phyloP scores from a whole-genome alignment of 2,113 vertebrate species.

The Ameiurus melas region DNA sequence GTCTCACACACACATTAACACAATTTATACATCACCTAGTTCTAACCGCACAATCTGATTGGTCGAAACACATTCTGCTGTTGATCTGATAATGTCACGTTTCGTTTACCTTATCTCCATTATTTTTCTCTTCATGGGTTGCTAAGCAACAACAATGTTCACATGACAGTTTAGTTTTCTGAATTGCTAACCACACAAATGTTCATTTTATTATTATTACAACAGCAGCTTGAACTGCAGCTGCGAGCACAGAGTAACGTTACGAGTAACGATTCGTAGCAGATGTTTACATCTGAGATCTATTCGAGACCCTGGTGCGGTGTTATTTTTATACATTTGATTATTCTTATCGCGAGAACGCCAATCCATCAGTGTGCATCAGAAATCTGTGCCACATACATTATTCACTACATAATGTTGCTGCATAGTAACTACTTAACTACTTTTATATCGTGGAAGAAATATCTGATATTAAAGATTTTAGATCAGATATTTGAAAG shows the following conservation, averaged over 20 bases:
- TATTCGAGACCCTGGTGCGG: background rate
- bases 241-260: background rate
- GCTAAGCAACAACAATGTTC: background rate
- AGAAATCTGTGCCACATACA: no score
- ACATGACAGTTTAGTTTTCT: background rate
- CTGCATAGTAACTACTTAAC: no score
- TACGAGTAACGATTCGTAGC: background rate
- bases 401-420: no score
- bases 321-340: background rate
- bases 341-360: background rate
- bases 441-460: no score
- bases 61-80: background rate
- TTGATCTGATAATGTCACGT: background rate
- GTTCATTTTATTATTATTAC: no score
- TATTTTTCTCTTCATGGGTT: background rate
- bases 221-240: no score
- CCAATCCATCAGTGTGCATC: background rate
- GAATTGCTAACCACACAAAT: background rate
- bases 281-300: background rate
- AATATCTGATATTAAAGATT: background rate
- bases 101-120: background rate
- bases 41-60: background rate
- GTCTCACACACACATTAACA: conserved; percentile 25
- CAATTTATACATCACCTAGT: background rate
- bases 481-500: background rate